Evolutionary conservation across 1,140 invertebrate genomes (phyloP), one percentile per base, ranked within the genome.

Genomic region (Sitophilus oryzae): DNA sequence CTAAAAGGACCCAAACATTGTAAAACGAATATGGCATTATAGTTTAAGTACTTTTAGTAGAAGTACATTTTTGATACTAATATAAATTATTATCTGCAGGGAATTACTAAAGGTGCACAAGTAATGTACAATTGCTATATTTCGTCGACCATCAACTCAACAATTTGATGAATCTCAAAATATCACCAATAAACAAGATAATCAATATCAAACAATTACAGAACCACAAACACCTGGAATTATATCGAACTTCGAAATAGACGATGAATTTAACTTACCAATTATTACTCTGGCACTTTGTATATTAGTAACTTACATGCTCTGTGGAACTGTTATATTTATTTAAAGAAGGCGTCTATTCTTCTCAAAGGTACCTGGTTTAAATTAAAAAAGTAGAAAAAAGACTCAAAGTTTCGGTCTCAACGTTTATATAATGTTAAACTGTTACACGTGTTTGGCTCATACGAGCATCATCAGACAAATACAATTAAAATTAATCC

Each of bases 261-360:
- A 96, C 64, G 92, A 95, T 62, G 89, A 96, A 68, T 97, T 96
- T 68, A 93, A 96, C 71, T 68, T 96, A 19, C 92, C 92, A 0
- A 85, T 95, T n/a, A n/a, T 95, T 21, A 85, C 86, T 2, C 79
- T 95, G 1, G n/a, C n/a, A n/a, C n/a, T n/a, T n/a, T n/a, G n/a
- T n/a, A n/a, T n/a, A 30, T 76, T 95, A 18, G 66, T 93, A 0
- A 63, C 82, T 0, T 96, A 96, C 70, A 91, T 96, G 11, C 80
- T 93, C 36, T 70, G 86, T 38, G 93, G 93, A 2, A 88, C 89
- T 0, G 74, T 82, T 0, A 74, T n/a, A n/a, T n/a, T n/a, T n/a
- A n/a, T n/a, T n/a, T n/a, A n/a, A n/a, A n/a, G n/a, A n/a, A n/a
- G n/a, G n/a, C n/a, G n/a, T n/a, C n/a, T n/a, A n/a, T n/a, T n/a